Conservation (phyloP, 2,113 vertebrate species). For the Elachura formosa region DNA sequence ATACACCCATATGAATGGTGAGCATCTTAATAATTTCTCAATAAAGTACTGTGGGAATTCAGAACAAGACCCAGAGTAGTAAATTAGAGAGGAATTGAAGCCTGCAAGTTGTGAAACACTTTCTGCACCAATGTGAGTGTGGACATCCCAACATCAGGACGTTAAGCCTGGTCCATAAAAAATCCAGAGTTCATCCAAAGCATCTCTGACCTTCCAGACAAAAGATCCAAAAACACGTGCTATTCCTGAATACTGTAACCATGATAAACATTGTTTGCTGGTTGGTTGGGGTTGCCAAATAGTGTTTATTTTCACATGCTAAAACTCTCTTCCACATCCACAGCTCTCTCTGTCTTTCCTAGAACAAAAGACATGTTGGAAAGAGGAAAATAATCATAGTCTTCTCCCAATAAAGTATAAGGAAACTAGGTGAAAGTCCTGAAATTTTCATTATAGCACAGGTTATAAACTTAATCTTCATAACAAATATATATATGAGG, state of each 20-base stretch:
- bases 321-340: not conserved
- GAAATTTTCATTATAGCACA: not conserved
- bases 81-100: not conserved
- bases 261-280: rapidly evolving
- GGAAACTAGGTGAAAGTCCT: not conserved
- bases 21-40: not conserved
- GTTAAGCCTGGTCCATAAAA: not conserved
- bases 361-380: too few relatives aligned
- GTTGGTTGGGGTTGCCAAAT: rapidly evolving
- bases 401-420: not conserved
- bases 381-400: not conserved
- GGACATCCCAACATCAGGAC: not conserved
- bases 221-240: rapidly evolving
- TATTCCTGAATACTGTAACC: not conserved
- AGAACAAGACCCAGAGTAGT: not conserved
- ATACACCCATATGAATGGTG: too few relatives aligned
- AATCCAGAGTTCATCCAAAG: not conserved
- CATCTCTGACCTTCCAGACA: not conserved
- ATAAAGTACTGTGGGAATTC: not conserved
- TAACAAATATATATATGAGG: not conserved
- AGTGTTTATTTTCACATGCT: not conserved
- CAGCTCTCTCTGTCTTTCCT: not conserved
- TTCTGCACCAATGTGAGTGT: rapidly evolving
- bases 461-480: not conserved
- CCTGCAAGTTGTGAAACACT: not conserved